These are phyloP conservation scores for Scatophagus argus DNA, from an alignment of 2,113 vertebrate species.

Conservation along the genomic window DNA sequence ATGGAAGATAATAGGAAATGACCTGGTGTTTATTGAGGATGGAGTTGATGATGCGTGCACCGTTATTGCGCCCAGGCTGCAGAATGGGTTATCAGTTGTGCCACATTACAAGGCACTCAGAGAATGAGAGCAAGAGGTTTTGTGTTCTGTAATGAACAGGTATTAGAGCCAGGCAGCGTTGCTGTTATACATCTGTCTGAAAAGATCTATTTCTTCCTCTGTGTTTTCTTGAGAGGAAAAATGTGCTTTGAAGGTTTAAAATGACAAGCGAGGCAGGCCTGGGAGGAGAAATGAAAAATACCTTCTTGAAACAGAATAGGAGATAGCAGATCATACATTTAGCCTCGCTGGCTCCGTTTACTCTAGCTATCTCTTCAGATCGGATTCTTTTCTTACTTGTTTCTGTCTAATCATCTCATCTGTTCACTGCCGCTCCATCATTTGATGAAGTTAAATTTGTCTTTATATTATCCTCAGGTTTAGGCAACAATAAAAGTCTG, in stretches of 20 bases:
- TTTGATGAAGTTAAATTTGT: neutral
- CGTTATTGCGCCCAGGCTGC: neutral
- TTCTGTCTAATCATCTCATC: slow-evolving; percentile 4
- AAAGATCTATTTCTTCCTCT: slow-evolving; percentile 9
- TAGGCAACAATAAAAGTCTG: neutral
- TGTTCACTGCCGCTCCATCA: neutral
- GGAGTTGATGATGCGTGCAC: slow-evolving; percentile 27
- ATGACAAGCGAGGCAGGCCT: slow-evolving; percentile 1
- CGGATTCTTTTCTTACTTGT: neutral
- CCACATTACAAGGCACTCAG: slow-evolving; percentile 8
- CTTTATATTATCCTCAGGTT: neutral
- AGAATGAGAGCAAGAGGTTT: slow-evolving; percentile 29
- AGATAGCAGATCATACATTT: slow-evolving; percentile 24
- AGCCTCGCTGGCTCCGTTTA: slow-evolving; percentile 20
- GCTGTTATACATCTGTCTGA: slow-evolving; percentile 13
- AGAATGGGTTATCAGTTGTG: slow-evolving; percentile 29
- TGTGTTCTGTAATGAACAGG: slow-evolving; percentile 41
- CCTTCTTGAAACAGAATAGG: slow-evolving; percentile 39
- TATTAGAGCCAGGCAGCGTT: neutral
- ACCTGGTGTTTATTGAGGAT: slow-evolving; percentile 18
- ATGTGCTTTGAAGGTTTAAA: slow-evolving; percentile 34
- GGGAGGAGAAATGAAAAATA: slow-evolving; percentile 31
- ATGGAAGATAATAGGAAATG: slow-evolving; percentile 14
- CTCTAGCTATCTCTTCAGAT: slow-evolving; percentile 6
- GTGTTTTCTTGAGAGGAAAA: slow-evolving; percentile 1